A percentile compares a stretch with the other conserved stretches of the same genome.
Evolutionary conservation across 1,140 invertebrate genomes (phyloP).

Genomic region (Diorhabda elongata): DNA sequence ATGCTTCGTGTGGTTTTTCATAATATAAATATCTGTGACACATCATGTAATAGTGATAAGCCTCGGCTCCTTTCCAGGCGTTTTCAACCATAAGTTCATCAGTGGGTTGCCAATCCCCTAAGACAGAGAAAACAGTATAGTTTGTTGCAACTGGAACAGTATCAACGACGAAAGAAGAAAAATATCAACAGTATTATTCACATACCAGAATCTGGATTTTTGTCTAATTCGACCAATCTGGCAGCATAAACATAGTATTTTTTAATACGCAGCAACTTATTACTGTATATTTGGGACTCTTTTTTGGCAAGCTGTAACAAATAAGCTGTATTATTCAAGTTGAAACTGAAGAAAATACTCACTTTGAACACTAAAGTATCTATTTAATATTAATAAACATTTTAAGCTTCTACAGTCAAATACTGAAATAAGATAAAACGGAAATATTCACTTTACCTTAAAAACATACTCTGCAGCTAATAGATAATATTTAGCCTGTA

Average conservation of each 20-base stretch:
- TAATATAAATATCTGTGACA: constrained; percentile 73
- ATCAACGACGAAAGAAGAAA: not conserved
- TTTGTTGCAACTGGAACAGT: not conserved
- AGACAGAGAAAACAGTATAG: constrained; percentile 9
- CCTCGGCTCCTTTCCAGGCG: constrained; percentile 83
- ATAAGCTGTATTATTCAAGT: too few species aligned
- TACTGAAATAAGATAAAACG: constrained; percentile 3
- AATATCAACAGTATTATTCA: not conserved
- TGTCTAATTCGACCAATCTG: constrained; percentile 78
- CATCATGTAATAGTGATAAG: constrained; percentile 82
- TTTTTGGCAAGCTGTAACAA: constrained; percentile 63
- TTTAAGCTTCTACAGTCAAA: too few species aligned
- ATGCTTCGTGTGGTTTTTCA: constrained; percentile 76
- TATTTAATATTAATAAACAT: too few species aligned
- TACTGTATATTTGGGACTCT: constrained; percentile 61
- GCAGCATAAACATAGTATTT: constrained; percentile 88
- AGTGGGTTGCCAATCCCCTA: constrained; percentile 26
- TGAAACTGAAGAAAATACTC: too few species aligned
- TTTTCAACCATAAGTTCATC: constrained; percentile 45
- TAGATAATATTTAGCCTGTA: constrained; percentile 73
- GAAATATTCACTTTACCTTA: constrained; percentile 23
- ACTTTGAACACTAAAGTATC: too few species aligned
- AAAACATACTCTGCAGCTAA: constrained; percentile 59
- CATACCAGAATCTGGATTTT: constrained; percentile 47
- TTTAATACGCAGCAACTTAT: constrained; percentile 74